Conservation (phyloP, 35 echinoderm and acorn worm species). For the Nesometra sesokonis region DNA sequence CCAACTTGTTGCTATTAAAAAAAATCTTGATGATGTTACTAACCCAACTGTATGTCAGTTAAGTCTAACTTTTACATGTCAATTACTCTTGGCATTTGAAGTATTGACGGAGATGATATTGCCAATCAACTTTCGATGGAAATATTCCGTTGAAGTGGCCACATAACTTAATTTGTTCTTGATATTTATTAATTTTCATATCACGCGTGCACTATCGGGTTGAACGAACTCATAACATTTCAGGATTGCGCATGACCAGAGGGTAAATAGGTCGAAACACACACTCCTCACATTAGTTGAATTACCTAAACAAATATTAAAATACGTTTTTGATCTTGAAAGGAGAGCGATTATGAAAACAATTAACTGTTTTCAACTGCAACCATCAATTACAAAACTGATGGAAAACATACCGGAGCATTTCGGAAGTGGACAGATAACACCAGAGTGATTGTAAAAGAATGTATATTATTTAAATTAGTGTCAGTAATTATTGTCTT, state of each 20-base stretch:
- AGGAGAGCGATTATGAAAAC: not conserved
- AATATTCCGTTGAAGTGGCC: no score
- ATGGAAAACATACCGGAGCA: no score
- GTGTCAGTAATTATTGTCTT: no score
- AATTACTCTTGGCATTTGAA: not conserved
- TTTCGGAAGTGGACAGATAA: no score
- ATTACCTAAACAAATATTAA: not conserved
- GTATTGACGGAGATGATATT: not conserved
- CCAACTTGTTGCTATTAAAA: no score
- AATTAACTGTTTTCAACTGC: not conserved
- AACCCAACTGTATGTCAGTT: not conserved
- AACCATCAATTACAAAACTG: not conserved
- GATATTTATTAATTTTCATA: no score
- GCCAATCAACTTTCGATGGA: no score
- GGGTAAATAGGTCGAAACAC: not conserved
- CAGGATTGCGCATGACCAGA: not conserved
- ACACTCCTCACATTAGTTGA: not conserved
- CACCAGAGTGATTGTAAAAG: no score
- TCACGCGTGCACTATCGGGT: not conserved
- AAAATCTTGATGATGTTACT: no score
- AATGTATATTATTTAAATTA: no score
- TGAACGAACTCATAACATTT: not conserved
- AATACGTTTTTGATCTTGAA: not conserved
- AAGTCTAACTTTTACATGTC: not conserved
- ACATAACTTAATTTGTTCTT: no score